These are phyloP conservation scores for Myxocyprinus asiaticus DNA, from an alignment of 2,113 vertebrate species.

Conservation along the genomic window DNA sequence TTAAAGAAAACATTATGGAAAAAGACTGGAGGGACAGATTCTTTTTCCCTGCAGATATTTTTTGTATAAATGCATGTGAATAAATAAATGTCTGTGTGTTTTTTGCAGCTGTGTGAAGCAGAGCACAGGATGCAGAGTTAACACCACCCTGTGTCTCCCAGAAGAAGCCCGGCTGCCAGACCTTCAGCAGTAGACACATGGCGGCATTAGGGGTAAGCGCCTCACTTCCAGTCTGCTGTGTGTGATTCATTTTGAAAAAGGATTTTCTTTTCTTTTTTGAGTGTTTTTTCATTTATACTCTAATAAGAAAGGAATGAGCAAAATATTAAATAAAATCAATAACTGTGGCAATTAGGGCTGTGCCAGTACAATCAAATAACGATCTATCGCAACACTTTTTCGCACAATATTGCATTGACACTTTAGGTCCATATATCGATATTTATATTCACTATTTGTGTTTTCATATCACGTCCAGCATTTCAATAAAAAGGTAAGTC, in stretches of 20 bases:
- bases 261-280: too few relatives aligned
- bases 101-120: constrained; percentile 40
- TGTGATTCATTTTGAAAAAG: not conserved
- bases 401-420: too few relatives aligned
- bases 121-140: constrained; percentile 52
- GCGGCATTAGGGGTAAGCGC: constrained; percentile 53
- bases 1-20: constrained; percentile 12
- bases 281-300: too few relatives aligned
- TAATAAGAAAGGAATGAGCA: too few relatives aligned
- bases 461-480: too few relatives aligned
- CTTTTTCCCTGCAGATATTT: not conserved
- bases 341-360: too few relatives aligned
- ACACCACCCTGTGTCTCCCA: constrained; percentile 32
- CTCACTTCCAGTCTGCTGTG: constrained; percentile 1
- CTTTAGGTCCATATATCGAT: too few relatives aligned
- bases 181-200: constrained; percentile 53
- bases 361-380: too few relatives aligned
- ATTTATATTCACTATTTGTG: too few relatives aligned
- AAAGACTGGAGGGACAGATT: not conserved
- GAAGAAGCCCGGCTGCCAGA: constrained; percentile 44
- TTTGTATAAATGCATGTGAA: constrained; percentile 2
- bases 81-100: constrained; percentile 29
- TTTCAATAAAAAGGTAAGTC: too few relatives aligned
- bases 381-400: too few relatives aligned
- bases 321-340: too few relatives aligned